These are phyloP conservation scores for Heliothis subflexa DNA, from an alignment of 1,140 invertebrate species.

Conservation along the genomic window DNA sequence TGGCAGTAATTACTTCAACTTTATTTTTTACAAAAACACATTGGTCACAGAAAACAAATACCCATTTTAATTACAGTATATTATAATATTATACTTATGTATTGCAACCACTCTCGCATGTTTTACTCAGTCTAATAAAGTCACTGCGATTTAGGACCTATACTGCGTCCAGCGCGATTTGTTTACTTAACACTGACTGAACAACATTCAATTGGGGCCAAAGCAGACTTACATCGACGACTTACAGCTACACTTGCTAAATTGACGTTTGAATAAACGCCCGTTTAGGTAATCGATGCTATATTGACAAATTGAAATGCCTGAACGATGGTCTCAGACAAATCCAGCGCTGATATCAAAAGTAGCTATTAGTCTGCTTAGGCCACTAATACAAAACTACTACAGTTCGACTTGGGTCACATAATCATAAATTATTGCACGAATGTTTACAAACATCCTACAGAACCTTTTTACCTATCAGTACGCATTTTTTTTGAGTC, in stretches of 20 bases:
- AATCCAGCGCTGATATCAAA: too few species aligned
- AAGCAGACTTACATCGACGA: too few species aligned
- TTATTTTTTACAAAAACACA: constrained; percentile 67
- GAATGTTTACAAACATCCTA: too few species aligned
- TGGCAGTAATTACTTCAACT: constrained; percentile 69
- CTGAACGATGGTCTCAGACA: neutral
- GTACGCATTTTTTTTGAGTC: too few species aligned
- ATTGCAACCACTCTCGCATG: constrained; percentile 51
- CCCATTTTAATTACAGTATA: constrained; percentile 52
- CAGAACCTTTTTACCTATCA: too few species aligned
- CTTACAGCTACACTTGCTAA: too few species aligned
- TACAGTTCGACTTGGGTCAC: too few species aligned
- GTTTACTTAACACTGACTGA: constrained; percentile 5
- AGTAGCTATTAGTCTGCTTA: too few species aligned
- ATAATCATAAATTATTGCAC: too few species aligned
- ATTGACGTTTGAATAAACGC: too few species aligned
- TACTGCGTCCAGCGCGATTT: constrained; percentile 1
- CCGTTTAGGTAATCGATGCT: too few species aligned
- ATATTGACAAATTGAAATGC: neutral
- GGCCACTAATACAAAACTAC: too few species aligned
- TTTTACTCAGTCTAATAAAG: constrained; percentile 48
- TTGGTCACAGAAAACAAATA: constrained; percentile 63
- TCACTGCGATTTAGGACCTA: neutral
- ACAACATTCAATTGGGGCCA: neutral
- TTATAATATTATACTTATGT: constrained; percentile 41